These are phyloP conservation scores for Mormoops blainvillei DNA, from an alignment of 2,113 vertebrate species.

Conservation along the genomic window DNA sequence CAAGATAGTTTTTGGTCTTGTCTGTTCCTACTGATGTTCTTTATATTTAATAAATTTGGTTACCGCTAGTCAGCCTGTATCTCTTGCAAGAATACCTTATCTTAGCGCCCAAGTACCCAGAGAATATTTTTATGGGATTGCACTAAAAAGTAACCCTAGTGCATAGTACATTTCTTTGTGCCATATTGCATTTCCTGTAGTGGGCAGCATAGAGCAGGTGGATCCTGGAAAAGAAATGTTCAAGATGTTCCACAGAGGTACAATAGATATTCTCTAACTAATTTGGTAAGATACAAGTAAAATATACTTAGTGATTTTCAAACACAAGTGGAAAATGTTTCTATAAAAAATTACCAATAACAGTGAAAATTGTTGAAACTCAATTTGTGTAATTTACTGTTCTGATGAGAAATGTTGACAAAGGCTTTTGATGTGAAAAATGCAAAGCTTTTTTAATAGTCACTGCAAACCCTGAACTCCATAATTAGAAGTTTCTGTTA, in stretches of 20 bases:
- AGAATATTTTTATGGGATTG: background rate
- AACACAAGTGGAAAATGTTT: background rate
- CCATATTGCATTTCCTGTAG: slow-evolving; percentile 61
- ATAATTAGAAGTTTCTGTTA: background rate
- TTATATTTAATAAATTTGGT: slow-evolving; percentile 28
- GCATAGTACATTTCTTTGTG: background rate
- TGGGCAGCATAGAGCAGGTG: slow-evolving; percentile 72
- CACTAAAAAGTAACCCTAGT: background rate
- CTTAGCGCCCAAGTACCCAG: background rate
- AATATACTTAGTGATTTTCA: slow-evolving; percentile 20
- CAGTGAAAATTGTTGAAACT: slow-evolving; percentile 17
- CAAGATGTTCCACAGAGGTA: slow-evolving; percentile 10
- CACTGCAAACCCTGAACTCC: background rate
- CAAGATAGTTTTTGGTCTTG: background rate
- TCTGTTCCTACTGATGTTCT: background rate
- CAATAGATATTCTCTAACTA: slow-evolving; percentile 7
- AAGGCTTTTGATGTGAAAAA: background rate
- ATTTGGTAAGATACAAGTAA: slow-evolving; percentile 21
- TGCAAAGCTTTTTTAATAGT: background rate
- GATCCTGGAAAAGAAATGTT: background rate
- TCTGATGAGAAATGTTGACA: background rate
- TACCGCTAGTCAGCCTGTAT: background rate
- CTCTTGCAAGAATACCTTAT: background rate
- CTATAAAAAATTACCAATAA: background rate
- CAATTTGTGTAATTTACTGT: background rate